These are phyloP conservation scores for Hyles euphorbiae DNA, from an alignment of 1,140 invertebrate species.

Conservation along the genomic window DNA sequence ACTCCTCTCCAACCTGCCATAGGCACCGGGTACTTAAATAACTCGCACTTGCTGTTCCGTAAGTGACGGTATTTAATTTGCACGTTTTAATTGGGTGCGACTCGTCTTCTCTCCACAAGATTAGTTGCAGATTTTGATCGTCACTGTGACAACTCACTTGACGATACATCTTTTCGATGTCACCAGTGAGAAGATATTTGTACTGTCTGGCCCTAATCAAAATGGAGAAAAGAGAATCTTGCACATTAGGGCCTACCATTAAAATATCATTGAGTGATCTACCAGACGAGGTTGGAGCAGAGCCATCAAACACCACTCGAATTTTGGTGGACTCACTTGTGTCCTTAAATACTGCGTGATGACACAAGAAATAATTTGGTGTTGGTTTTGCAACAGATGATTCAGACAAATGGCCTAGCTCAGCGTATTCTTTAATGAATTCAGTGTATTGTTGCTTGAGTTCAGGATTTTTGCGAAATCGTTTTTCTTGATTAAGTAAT, in stretches of 20 bases:
- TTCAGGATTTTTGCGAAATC: conserved; percentile 29
- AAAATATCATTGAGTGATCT: no score
- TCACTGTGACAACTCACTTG: not conserved
- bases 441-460: conserved; percentile 27
- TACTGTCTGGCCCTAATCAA: conserved; percentile 45
- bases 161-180: conserved; percentile 27
- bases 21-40: not conserved
- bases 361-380: no score
- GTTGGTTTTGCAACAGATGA: no score
- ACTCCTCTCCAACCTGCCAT: conserved; percentile 26
- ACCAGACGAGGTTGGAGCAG: no score
- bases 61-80: not conserved
- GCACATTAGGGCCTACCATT: no score
- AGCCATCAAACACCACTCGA: no score
- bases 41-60: not conserved
- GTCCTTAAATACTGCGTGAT: no score
- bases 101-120: conserved; percentile 3
- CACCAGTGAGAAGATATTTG: conserved; percentile 37
- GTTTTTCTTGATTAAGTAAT: conserved; percentile 35
- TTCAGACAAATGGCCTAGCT: no score
- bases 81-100: not conserved
- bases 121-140: not conserved
- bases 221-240: no score
- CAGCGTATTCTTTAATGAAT: conserved; percentile 45
- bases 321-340: no score